Base-by-base conservation (phyloP, 2,888 invertebrate species). In the Agapostemon virescens region DNA sequence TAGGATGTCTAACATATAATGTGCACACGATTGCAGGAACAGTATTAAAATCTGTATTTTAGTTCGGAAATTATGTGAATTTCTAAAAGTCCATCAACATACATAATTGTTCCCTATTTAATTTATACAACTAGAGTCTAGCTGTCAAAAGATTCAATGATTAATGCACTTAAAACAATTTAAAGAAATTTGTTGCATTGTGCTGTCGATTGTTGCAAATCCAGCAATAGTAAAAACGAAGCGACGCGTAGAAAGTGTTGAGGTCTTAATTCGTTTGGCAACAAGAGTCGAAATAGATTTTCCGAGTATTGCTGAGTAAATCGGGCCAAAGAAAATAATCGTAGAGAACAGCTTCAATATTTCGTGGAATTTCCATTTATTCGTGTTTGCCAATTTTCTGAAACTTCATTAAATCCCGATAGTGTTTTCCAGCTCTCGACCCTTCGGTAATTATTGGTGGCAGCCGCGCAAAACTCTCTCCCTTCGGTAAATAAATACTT, bases 381-480 rank as follows among this genome's bases (percentile, higher is more conserved):
- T 71, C 42, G 61, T 45, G n/a, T 61, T 71, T 23, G 33, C 61
- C 33, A 15, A 61, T 15, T 42, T 20, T 42, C 33, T 11, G 42
- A 30, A 42, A 45, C 30, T 33, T 63, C 33, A 45, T 71, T 71
- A 71, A n/a, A 63, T 45, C 23, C 63, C 63, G 42, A 63, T 63
- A 63, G 11, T 23, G 33, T 23, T 33, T 63, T 33, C 33, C 71
- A 23, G 20, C 0, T 17, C 15, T 17, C 4, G 3, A 20, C 13
- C n/a, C 38, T 15, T 6, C 30, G 17, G 9, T 70, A 33, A 30
- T 74, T 20, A 33, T 58, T 52, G 17, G 15, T 7, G 45, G 4
- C 23, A 0, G 26, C 15, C 26, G 36, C 13, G 20, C 0, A 38
- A 49, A 68, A 40, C 20, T 52, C 30, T 33, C 30, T 61, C 20